Evolutionary conservation across 2,888 invertebrate species (phyloP).

Genomic region (Drosophila paranaensis): DNA sequence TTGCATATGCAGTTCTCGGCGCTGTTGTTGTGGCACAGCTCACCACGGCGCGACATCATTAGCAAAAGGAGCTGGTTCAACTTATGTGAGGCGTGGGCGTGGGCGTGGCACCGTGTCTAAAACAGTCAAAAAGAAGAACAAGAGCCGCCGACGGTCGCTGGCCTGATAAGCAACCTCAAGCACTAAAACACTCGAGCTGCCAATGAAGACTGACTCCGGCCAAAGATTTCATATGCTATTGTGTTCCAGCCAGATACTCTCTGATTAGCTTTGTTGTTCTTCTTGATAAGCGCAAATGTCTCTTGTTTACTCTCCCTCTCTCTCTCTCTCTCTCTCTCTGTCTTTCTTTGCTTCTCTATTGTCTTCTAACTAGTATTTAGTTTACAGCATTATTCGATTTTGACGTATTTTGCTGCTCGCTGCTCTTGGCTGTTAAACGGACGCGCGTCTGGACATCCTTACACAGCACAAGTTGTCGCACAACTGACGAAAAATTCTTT

Average conservation of each 20-base stretch:
- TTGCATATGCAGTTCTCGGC: slow-evolving; percentile 5
- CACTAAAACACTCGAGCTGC: slow-evolving; percentile 28
- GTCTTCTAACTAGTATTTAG: slow-evolving; percentile 16
- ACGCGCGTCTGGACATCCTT: slow-evolving; percentile 85
- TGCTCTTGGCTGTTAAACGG: slow-evolving; percentile 59
- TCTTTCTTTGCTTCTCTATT: slow-evolving; percentile 16
- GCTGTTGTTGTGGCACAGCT: slow-evolving; percentile 17
- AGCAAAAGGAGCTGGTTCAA: slow-evolving; percentile 48
- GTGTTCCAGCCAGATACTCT: slow-evolving; percentile 24
- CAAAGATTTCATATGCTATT: slow-evolving; percentile 4
- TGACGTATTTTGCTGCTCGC: slow-evolving; percentile 44
- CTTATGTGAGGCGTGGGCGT: slow-evolving; percentile 4
- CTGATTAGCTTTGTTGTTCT: slow-evolving; percentile 22
- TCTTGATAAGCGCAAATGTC: slow-evolving; percentile 51
- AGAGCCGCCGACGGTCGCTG: slow-evolving; percentile 47
- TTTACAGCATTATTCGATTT: slow-evolving; percentile 38
- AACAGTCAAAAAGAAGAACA: slow-evolving; percentile 28
- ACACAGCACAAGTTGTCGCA: slow-evolving; percentile 88
- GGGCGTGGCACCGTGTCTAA: slow-evolving; percentile 43
- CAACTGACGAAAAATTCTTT: slow-evolving; percentile 85
- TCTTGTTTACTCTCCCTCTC: slow-evolving; percentile 24
- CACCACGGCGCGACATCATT: slow-evolving; percentile 74
- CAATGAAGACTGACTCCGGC: slow-evolving; percentile 41
- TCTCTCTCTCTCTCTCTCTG: background rate
- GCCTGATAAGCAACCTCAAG: slow-evolving; percentile 39